A percentile compares a stretch with the other conserved stretches of the same genome.
These are phyloP conservation scores for Pristiophorus japonicus DNA, from an alignment of 2,113 vertebrate genomes.

Conservation along the genomic window DNA sequence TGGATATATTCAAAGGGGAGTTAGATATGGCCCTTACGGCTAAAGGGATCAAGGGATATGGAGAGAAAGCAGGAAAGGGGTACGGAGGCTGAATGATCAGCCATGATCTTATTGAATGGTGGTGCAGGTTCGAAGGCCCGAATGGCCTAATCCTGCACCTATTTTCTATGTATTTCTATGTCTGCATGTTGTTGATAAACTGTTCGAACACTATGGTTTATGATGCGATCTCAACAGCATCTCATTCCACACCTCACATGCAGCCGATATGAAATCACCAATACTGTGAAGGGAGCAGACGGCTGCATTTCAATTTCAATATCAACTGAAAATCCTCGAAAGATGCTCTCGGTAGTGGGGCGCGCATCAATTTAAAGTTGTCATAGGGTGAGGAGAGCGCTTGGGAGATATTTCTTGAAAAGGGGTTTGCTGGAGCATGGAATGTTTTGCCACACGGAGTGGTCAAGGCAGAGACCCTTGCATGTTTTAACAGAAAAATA, in stretches of 20 bases:
- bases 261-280: background rate
- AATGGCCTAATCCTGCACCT: too few species aligned
- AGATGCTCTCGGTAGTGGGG: background rate
- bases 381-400: background rate
- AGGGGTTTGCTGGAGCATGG: background rate
- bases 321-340: background rate
- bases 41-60: too few species aligned
- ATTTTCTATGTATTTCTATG: background rate
- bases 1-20: too few species aligned
- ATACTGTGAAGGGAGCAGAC: background rate
- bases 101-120: too few species aligned
- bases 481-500: background rate
- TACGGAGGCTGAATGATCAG: too few species aligned
- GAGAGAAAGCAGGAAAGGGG: too few species aligned
- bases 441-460: background rate
- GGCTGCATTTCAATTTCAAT: background rate
- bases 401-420: background rate
- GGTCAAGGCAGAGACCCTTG: background rate
- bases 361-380: background rate
- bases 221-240: background rate
- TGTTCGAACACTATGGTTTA: background rate
- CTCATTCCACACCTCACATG: background rate
- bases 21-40: too few species aligned
- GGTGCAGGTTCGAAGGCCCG: too few species aligned
- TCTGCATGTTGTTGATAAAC: background rate